Evolutionary conservation across 2,797 vertebrate species (phyloP).

Genomic region (Pipistrellus pipistrellus): DNA sequence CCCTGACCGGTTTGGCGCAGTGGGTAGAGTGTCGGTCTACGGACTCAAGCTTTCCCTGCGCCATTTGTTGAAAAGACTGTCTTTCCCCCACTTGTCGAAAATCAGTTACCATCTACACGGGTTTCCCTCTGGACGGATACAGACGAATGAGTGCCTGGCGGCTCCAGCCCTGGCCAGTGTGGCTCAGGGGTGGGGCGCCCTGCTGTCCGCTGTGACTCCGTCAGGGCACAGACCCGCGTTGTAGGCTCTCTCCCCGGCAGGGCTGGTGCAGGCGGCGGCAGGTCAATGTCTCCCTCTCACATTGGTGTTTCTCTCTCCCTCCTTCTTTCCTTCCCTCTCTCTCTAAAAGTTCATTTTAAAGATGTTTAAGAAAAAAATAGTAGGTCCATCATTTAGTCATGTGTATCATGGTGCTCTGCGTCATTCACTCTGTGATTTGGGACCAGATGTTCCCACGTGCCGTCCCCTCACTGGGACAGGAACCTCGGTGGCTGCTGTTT

Average conservation of each 20-base stretch:
- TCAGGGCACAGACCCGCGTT: no score
- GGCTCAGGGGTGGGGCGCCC: neutral
- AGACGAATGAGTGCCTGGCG: no score
- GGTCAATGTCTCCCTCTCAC: neutral
- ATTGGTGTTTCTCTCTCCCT: neutral
- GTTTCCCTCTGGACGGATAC: neutral
- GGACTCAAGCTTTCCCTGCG: no score
- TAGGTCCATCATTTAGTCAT: rapidly evolving
- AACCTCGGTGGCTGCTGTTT: neutral
- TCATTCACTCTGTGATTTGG: neutral
- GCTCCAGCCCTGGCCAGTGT: neutral
- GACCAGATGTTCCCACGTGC: rapidly evolving
- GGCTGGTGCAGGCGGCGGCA: neutral
- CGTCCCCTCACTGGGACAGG: neutral
- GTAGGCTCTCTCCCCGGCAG: no score
- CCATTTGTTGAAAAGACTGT: neutral
- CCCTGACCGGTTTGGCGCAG: no score
- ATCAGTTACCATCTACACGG: neutral
- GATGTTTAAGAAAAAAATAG: neutral
- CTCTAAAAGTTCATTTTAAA: neutral
- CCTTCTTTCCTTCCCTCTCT: neutral
- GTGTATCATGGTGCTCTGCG: neutral
- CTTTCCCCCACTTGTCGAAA: neutral
- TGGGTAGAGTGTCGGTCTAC: no score
- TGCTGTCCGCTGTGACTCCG: no score